These are phyloP conservation scores for Allophyes oxyacanthae DNA, from an alignment of 2,888 invertebrate species.

Conservation along the genomic window DNA sequence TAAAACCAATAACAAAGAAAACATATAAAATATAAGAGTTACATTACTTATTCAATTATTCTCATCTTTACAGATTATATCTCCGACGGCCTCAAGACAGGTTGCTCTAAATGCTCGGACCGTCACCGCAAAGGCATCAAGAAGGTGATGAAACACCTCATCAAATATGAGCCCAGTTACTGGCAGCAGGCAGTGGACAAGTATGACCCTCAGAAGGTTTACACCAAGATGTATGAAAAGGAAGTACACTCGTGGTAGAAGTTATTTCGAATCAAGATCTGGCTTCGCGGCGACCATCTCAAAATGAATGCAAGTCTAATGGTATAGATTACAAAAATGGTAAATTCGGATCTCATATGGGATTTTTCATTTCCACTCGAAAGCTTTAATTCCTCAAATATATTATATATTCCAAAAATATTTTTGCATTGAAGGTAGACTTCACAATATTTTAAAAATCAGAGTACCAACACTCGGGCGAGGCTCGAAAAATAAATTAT, in stretches of 20 bases:
- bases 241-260: slow-evolving; percentile 61
- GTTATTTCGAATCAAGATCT: slow-evolving; percentile 9
- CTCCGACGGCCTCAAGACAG: slow-evolving; percentile 78
- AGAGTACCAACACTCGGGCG: no score
- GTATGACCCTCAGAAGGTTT: slow-evolving; percentile 77
- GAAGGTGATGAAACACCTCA: slow-evolving; percentile 77
- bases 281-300: neutral
- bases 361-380: no score
- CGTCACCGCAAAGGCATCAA: slow-evolving; percentile 73
- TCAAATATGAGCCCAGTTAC: slow-evolving; percentile 71
- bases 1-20: no score
- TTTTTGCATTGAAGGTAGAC: no score
- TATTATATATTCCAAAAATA: no score
- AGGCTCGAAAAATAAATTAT: no score
- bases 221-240: slow-evolving; percentile 76
- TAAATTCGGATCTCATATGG: no score
- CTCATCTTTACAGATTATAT: slow-evolving; percentile 73
- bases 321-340: no score
- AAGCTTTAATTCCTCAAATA: no score
- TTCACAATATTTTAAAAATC: no score
- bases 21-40: no score
- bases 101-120: slow-evolving; percentile 77
- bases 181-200: slow-evolving; percentile 79
- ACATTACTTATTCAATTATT: neutral
- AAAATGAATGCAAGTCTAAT: no score